Evolutionary conservation across 2,113 vertebrate genomes (phyloP), one percentile per base, ranked within the genome.

Genomic region (Corythornis cristatus): DNA sequence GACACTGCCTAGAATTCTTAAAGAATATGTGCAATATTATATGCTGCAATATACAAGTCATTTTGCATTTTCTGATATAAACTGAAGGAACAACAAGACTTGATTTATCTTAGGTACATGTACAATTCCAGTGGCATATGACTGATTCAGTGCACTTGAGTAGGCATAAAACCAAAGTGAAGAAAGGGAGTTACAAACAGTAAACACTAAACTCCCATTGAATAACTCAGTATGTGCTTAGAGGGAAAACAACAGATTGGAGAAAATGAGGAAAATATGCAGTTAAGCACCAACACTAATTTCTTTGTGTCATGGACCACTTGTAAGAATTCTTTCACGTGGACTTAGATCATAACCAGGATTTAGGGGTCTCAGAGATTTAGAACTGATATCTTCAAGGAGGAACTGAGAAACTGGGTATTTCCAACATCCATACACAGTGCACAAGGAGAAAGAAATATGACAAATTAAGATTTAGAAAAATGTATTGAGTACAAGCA

Each of bases 331-430:
- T 19, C 5, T 68, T 53, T 64, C 19, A 29, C 6, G 3, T 21
- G 12, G 26, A 48, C 21, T 12, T 77, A 25, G 37, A 16, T 25
- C 8, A 33, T 50, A 80, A 54, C 12, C 15, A 67, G 6, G 3
- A 42, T 68, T 66, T 50, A 17, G 15, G 10, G 2, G 1, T 8
- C 18, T 66, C 20, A 35, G 11, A 73, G 9, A 4, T 80, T 90
- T 73, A 35, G 19, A 15, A 62, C 0, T 60, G 19, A 21, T 16
- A 61, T 40, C 8, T 29, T 68, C 0, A 0, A 68, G 21, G 11
- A 68, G 29, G 7, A 60, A 81, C 4, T 22, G 37, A 65, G 42
- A 64, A 88, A 43, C 6, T 6, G 7, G 5, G 1, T 57, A 12
- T 81, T 70, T 87, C 61, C 46, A 46, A 14, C 53, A 48, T 56